Evolutionary conservation across 2,113 vertebrate genomes (phyloP), one percentile per base, ranked within the genome.

Genomic region (Paralichthys olivaceus): DNA sequence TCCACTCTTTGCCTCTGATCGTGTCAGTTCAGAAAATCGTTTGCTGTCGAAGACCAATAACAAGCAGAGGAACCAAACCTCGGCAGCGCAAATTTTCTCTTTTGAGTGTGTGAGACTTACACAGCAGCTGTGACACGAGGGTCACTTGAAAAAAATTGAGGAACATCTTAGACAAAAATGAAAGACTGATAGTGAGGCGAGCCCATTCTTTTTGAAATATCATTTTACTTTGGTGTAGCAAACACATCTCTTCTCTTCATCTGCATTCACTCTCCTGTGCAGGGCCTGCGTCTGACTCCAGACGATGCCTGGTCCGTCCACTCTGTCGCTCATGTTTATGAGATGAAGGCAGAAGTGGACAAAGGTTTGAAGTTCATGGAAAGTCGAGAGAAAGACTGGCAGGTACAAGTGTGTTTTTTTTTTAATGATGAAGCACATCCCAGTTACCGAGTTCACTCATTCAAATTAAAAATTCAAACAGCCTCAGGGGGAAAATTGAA

Each of bases 251-350:
- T 14, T 51, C 25, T 45, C 57, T 60, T 5, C 29, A 22, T n/a
- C 20, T 47, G 15, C 13, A 4, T 45, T 34, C 2, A 7, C 32
- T 23, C 3, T 77, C 28, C 29, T 29, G 19, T 51, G 9, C 49
- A 99, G 98, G 96, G 94, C 26, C 92, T 99, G 17, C 83, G 94
- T 26, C 20, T 96, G 55, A 91, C 94, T 40, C 95, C 87, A 0
- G 92, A 89, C 0, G 98, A 99, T 0, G 95, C 95, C 0, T 99
- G 98, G 98, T 91, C 95, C 0, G 95, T 94, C 54, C 98, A 99
- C 71, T 90, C 97, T 0, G 2, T 98, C 0, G 97, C 97, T n/a
- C 98, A 99, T 0, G 17, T 99, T 19, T 92, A 95, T 17, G 98
- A 99, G 91, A 99, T 99, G 98, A 96, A 78, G 68, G 96, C 95